Evolutionary conservation across 2,888 invertebrate genomes (phyloP).

Genomic region (Linnaemya vulpina): DNA sequence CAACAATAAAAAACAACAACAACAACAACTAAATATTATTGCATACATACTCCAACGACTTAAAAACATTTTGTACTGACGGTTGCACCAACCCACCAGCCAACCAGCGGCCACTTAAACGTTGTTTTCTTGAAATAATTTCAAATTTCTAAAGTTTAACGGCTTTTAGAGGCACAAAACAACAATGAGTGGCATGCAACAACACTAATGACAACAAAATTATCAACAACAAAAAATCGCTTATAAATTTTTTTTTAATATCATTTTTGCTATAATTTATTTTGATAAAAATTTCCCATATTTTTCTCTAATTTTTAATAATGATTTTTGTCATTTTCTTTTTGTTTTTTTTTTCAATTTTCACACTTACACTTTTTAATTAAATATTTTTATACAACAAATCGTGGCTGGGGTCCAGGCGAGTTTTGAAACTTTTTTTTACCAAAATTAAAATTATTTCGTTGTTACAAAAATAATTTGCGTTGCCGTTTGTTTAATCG

Average conservation of each 20-base stretch:
- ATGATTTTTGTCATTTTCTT: slow-evolving; percentile 26
- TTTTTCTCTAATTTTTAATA: neutral
- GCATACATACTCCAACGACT: slow-evolving; percentile 34
- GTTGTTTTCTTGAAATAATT: slow-evolving; percentile 54
- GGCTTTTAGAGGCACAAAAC: slow-evolving; percentile 42
- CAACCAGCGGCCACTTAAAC: slow-evolving; percentile 52
- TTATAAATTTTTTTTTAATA: neutral
- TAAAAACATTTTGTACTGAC: slow-evolving; percentile 11
- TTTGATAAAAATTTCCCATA: neutral
- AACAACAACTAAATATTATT: slow-evolving; percentile 11
- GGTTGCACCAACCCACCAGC: slow-evolving; percentile 6
- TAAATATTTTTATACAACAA: neutral
- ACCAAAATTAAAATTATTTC: neutral
- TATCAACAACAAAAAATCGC: slow-evolving; percentile 28
- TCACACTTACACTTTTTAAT: slow-evolving; percentile 56
- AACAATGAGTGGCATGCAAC: slow-evolving; percentile 35
- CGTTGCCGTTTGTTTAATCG: slow-evolving; percentile 46
- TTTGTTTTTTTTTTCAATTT: neutral
- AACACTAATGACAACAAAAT: slow-evolving; percentile 41
- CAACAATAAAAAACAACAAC: slow-evolving; percentile 6
- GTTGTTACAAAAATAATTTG: neutral
- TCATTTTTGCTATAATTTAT: slow-evolving; percentile 30
- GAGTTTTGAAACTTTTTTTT: slow-evolving; percentile 11
- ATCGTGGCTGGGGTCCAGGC: neutral
- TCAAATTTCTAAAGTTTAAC: slow-evolving; percentile 69